A percentile compares a stretch with the other conserved stretches of the same genome.
Conservation (phyloP, 2,888 invertebrate genomes). For the Bimastos eiseni region DNA sequence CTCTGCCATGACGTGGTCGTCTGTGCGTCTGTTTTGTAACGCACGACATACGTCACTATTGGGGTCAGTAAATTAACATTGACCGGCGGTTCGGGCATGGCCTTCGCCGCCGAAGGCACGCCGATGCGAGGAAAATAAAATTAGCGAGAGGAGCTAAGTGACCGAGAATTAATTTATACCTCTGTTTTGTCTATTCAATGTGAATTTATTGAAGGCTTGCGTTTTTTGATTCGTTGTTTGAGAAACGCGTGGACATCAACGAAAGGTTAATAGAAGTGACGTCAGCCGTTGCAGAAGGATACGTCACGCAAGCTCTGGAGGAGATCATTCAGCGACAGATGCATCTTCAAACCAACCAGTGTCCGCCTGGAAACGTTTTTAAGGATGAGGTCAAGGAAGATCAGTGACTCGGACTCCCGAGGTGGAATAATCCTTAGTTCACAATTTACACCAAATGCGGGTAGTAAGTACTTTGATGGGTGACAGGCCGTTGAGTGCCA, state of each 20-base stretch:
- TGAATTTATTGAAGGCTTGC: not conserved
- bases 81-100: not conserved
- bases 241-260: not conserved
- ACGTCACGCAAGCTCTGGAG: not conserved
- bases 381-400: not conserved
- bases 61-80: not conserved
- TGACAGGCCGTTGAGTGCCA: no score
- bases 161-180: not conserved
- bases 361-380: not conserved
- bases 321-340: not conserved
- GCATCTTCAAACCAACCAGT: not conserved
- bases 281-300: not conserved
- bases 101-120: not conserved
- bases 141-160: conserved; percentile 16
- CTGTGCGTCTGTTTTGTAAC: not conserved
- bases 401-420: not conserved
- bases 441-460: not conserved
- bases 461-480: no score
- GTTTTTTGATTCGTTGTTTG: not conserved
- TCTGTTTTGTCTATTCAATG: not conserved
- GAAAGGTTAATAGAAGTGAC: not conserved
- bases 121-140: conserved; percentile 8
- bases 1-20: not conserved
- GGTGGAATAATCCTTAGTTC: not conserved
- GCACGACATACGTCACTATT: not conserved